phyloP scores from a whole-genome alignment of 2,888 invertebrate species.

The Drosophila paranaensis region DNA sequence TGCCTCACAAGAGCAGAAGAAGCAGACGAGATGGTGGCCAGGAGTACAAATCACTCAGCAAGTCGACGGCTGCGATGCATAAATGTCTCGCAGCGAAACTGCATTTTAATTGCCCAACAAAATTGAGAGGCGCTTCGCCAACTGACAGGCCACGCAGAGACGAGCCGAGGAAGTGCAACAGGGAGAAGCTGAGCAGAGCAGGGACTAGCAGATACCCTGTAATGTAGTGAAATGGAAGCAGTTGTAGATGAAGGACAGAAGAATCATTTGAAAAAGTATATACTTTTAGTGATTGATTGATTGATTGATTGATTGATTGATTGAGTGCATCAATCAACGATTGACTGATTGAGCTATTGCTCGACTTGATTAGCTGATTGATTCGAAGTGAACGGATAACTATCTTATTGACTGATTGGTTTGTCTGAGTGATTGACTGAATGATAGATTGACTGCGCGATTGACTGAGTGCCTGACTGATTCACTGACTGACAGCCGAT shows the following conservation, averaged over 20 bases:
- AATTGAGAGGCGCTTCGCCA: conserved; percentile 41
- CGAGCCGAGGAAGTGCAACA: conserved; percentile 37
- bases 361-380: not conserved
- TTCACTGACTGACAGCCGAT: not conserved
- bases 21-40: not conserved
- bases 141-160: conserved; percentile 61
- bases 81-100: conserved; percentile 74
- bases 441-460: not conserved
- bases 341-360: not conserved
- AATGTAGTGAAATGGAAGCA: not conserved
- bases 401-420: not conserved
- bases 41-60: conserved; percentile 72
- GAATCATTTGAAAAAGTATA: not conserved
- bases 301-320: not conserved
- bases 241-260: not conserved
- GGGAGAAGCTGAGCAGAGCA: conserved; percentile 16
- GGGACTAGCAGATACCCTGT: conserved; percentile 3
- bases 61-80: conserved; percentile 57
- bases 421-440: not conserved
- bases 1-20: conserved; percentile 2
- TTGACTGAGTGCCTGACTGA: too few species aligned
- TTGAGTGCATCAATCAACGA: too few species aligned
- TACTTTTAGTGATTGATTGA: not conserved
- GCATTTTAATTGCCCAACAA: conserved; percentile 76
- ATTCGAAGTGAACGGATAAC: not conserved